phyloP scores from a whole-genome alignment of 2,113 vertebrate genomes.

The Oostethus manadensis region DNA sequence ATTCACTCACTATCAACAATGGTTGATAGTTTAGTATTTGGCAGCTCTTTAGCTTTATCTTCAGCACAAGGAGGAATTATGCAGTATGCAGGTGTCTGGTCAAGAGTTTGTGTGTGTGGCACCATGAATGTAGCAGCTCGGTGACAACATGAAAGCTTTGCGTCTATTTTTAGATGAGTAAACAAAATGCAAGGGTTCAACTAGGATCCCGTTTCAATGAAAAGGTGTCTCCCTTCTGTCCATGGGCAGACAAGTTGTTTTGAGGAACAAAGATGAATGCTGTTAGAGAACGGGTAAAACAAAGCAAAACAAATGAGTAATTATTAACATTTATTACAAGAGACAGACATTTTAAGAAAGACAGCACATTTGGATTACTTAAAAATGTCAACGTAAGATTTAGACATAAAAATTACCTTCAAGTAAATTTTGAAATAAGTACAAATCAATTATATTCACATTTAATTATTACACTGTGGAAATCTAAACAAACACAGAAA shows the following conservation, averaged over 20 bases:
- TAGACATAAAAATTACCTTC: conserved; percentile 45
- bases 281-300: too few relatives aligned
- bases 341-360: too few relatives aligned
- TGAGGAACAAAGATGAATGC: too few relatives aligned
- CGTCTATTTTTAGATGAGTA: conserved; percentile 9
- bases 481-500: conserved; percentile 39
- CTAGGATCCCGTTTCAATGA: conserved; percentile 2
- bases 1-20: too few relatives aligned
- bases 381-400: conserved; percentile 37
- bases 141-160: neutral
- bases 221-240: neutral
- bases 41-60: too few relatives aligned
- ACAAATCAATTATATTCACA: conserved; percentile 51
- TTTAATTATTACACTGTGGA: conserved; percentile 47
- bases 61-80: too few relatives aligned
- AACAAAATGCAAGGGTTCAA: neutral
- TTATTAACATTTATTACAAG: too few relatives aligned
- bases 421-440: conserved; percentile 61
- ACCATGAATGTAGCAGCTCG: neutral
- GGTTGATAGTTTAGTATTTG: too few relatives aligned
- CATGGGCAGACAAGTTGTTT: conserved; percentile 1
- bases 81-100: too few relatives aligned
- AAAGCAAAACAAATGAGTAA: too few relatives aligned
- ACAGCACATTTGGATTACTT: too few relatives aligned
- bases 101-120: too few relatives aligned